phyloP scores from a whole-genome alignment of 92 coral and sea anemone species.

The Porites cylindrica region DNA sequence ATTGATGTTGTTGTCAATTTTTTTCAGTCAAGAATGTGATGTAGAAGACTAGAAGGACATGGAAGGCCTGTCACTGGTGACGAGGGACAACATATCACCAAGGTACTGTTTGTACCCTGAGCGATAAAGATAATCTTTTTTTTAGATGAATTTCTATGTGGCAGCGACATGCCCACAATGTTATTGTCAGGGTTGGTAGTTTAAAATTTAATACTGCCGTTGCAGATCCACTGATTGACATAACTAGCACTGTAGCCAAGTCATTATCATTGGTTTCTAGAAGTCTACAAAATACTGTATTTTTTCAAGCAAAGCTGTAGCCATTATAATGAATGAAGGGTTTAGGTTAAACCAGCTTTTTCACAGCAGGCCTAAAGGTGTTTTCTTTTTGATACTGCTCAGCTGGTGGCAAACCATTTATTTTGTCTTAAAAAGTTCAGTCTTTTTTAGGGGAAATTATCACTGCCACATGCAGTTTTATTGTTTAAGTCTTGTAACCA shows the following conservation, averaged over 20 bases:
- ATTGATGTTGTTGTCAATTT: neutral
- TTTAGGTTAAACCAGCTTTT: neutral
- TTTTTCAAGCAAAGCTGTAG: neutral
- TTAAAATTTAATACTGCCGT: too few species aligned
- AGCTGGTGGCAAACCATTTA: neutral
- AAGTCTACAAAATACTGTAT: too few species aligned
- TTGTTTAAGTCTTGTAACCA: too few species aligned
- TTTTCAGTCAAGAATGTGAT: conserved; percentile 45
- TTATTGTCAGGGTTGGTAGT: too few species aligned
- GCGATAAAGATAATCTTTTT: too few species aligned
- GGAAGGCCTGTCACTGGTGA: conserved; percentile 58
- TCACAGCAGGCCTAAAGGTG: conserved; percentile 1
- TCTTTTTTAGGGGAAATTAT: too few species aligned
- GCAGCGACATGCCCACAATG: too few species aligned
- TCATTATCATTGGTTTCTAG: too few species aligned
- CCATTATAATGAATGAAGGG: neutral
- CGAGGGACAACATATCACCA: conserved; percentile 47
- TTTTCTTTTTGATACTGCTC: neutral
- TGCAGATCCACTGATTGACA: too few species aligned
- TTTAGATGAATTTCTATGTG: too few species aligned
- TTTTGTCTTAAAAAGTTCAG: neutral
- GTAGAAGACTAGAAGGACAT: conserved; percentile 38
- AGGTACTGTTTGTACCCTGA: neutral
- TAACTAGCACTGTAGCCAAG: too few species aligned
- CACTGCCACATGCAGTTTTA: too few species aligned